Evolutionary conservation across 30 jellyfish, hydroid and myxozoan species (phyloP), one percentile per base, ranked within the genome.

Genomic region (Clytia hemisphaerica): DNA sequence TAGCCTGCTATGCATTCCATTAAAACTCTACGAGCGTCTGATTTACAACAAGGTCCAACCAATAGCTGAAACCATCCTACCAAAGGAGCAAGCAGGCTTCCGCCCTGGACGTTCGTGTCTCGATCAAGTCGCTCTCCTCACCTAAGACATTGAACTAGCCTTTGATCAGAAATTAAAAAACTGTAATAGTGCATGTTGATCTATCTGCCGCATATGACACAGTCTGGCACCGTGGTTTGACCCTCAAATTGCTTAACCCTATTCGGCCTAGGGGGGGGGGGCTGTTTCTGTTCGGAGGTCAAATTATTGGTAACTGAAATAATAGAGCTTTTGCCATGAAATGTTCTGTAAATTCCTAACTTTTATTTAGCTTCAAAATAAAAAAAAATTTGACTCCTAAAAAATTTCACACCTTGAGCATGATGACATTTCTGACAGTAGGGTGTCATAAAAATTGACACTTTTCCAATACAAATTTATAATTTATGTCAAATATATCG

Each of bases 61-160:
- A 26, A 64, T 37, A 15, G 25, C 25, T 6, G 10, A 51, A 19
- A 15, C 25, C 26, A 34, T 51, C 26, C 66, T 64, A 19, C 77
- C 64, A 5, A 30, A 59, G 18, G 64, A 59, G 18, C 73, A 59
- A 59, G 73, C 73, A 60, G 66, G 36, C 53, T n/a, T n/a, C n/a
- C n/a, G 65, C 14, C 65, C 65, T 9, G 27, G 65, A 7, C 65
- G 65, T 6, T 50, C 65, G 6, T 50, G 28, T 50, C 65, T 9
- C 15, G 65, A 50, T 21, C 14, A 50, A 7, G 65, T 50, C 22
- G 65, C 27, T 6, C 65, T 14, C 14, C 65, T 50, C 27, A 50
- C 65, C 6, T 15, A 50, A 21, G 65, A 50, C 65, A 50, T 50
- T 7, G 65, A 50, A 50, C 22, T 6, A 6, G 10, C 27, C 27